phyloP scores from a whole-genome alignment of 1,140 invertebrate genomes.

The Parasteatoda tepidariorum region DNA sequence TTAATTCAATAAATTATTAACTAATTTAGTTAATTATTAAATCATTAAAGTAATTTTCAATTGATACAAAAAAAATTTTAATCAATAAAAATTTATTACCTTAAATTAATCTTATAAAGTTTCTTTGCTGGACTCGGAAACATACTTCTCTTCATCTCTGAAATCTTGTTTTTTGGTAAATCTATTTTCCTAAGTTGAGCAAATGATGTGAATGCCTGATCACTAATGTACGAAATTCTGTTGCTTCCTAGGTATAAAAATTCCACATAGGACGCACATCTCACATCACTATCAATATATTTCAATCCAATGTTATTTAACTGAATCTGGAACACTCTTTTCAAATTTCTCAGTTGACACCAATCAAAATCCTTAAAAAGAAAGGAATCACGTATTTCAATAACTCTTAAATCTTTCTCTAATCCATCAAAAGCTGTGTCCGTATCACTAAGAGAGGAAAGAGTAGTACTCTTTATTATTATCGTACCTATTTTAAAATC shows the following conservation, averaged over 20 bases:
- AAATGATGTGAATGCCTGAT: neutral
- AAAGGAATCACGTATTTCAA: neutral
- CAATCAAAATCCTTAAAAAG: neutral
- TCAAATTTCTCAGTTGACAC: neutral
- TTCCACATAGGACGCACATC: neutral
- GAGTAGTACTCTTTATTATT: neutral
- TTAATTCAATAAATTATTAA: no score
- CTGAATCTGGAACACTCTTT: neutral
- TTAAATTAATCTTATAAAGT: neutral
- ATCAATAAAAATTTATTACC: no score
- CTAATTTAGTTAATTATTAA: no score
- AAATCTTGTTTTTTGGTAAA: neutral
- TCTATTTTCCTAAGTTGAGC: neutral
- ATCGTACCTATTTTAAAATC: neutral
- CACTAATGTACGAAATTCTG: neutral
- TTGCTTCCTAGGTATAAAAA: neutral
- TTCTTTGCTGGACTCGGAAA: neutral
- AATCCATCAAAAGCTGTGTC: conserved; percentile 15
- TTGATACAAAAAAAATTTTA: no score
- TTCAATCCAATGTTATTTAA: neutral
- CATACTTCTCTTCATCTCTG: conserved; percentile 10
- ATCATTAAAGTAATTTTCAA: no score
- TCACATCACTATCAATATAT: neutral
- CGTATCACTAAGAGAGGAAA: neutral
- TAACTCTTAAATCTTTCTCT: neutral